A percentile compares a stretch with the other conserved stretches of the same genome.
These are phyloP conservation scores for Sinocyclocheilus anophthalmus DNA, from an alignment of 2,113 vertebrate genomes.

Conservation along the genomic window DNA sequence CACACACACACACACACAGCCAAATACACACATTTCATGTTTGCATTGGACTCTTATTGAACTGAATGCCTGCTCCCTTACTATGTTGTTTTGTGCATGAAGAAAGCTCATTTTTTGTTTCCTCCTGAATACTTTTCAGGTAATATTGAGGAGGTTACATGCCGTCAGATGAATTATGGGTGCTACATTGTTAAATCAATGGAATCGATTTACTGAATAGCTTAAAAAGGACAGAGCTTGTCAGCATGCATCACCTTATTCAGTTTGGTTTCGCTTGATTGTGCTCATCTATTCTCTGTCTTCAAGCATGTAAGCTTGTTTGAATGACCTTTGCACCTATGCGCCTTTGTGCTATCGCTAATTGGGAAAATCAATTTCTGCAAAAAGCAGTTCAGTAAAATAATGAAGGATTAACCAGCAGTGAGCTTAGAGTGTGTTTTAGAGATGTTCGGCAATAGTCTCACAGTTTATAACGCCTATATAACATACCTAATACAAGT, in stretches of 20 bases:
- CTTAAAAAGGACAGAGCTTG: conserved; percentile 10
- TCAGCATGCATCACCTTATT: background rate
- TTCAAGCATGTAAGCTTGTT: conserved; percentile 1
- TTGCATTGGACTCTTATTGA: background rate
- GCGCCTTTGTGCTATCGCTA: background rate
- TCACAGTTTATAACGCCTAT: background rate
- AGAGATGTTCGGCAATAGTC: background rate
- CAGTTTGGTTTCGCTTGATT: background rate
- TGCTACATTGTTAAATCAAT: background rate
- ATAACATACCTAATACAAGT: background rate
- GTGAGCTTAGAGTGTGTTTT: background rate
- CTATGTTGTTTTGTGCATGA: background rate
- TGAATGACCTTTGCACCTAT: conserved; percentile 4
- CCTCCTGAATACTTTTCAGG: background rate
- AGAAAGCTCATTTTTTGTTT: background rate
- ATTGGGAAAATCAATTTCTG: conserved; percentile 1
- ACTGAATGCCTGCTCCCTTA: background rate
- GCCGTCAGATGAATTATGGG: conserved; percentile 3
- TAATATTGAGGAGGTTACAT: background rate
- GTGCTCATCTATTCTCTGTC: background rate
- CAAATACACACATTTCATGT: background rate
- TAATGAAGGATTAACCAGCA: background rate
- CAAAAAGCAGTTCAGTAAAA: background rate
- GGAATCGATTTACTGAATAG: background rate
- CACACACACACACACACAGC: background rate